These are phyloP conservation scores for Heliconius ethilla DNA, from an alignment of 2,888 invertebrate genomes.

Conservation along the genomic window DNA sequence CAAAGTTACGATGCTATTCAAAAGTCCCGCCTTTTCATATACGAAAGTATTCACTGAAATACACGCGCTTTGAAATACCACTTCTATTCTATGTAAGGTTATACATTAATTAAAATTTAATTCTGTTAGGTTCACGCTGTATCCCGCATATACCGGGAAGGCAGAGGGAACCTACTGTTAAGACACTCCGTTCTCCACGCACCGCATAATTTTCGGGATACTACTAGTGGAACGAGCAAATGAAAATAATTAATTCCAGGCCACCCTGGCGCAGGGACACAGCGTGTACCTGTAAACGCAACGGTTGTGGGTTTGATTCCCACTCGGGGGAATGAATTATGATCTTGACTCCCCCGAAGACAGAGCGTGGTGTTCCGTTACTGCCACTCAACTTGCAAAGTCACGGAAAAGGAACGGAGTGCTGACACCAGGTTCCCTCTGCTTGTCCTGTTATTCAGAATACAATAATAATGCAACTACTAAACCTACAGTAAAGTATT, in stretches of 20 bases:
- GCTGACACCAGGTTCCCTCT: too few species aligned
- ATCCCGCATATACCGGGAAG: not conserved
- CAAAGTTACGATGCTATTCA: not conserved
- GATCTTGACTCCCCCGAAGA: too few species aligned
- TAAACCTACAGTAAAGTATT: not conserved
- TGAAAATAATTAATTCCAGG: too few species aligned
- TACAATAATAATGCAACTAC: not conserved
- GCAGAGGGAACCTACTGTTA: not conserved
- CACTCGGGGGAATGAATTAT: too few species aligned
- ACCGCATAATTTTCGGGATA: too few species aligned
- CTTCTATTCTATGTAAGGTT: not conserved
- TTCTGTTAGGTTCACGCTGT: not conserved
- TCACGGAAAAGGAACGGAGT: too few species aligned
- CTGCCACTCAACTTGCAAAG: too few species aligned
- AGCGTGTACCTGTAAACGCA: too few species aligned
- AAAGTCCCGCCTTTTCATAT: not conserved
- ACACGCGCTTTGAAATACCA: conserved; percentile 1
- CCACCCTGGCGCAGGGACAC: too few species aligned
- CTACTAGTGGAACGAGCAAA: too few species aligned
- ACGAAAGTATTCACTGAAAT: not conserved
- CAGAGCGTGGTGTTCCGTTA: too few species aligned
- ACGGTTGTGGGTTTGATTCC: too few species aligned
- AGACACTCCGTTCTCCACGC: not conserved
- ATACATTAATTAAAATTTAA: not conserved
- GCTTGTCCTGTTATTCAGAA: not conserved